Evolutionary conservation across 2,113 vertebrate genomes (phyloP).

Genomic region (Bucco capensis): DNA sequence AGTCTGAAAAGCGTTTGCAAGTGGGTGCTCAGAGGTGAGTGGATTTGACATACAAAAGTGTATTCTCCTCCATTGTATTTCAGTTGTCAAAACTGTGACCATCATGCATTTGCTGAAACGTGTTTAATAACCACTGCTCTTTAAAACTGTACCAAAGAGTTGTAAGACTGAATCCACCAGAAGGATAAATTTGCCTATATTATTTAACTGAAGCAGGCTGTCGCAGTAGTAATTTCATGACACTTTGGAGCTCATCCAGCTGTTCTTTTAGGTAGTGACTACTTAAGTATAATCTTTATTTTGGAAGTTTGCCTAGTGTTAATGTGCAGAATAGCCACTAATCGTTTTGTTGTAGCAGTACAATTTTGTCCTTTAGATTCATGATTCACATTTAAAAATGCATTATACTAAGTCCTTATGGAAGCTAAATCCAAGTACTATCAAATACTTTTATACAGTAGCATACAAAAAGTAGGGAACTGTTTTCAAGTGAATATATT

Average conservation of each 20-base stretch:
- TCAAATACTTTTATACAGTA: not conserved
- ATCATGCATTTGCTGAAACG: not conserved
- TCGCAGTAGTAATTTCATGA: not conserved
- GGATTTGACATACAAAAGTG: not conserved
- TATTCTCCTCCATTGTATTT: not conserved
- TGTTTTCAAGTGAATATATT: not conserved
- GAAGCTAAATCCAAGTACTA: not conserved
- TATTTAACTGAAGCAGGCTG: not conserved
- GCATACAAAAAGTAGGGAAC: not conserved
- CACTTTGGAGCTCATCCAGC: not conserved
- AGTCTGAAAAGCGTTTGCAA: not conserved
- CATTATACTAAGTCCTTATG: not conserved
- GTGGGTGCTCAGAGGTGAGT: rapidly evolving
- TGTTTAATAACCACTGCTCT: not conserved
- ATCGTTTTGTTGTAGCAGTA: not conserved
- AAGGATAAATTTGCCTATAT: not conserved
- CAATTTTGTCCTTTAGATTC: not conserved
- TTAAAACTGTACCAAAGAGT: not conserved
- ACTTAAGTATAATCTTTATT: conserved; percentile 19
- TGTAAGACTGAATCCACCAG: not conserved
- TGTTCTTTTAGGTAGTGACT: not conserved
- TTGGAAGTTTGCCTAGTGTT: conserved; percentile 24
- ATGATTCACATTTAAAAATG: not conserved
- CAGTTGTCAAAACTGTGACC: not conserved
- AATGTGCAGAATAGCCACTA: not conserved